Evolutionary conservation across 2,113 vertebrate genomes (phyloP).

Genomic region (Tragelaphus strepsiceros): DNA sequence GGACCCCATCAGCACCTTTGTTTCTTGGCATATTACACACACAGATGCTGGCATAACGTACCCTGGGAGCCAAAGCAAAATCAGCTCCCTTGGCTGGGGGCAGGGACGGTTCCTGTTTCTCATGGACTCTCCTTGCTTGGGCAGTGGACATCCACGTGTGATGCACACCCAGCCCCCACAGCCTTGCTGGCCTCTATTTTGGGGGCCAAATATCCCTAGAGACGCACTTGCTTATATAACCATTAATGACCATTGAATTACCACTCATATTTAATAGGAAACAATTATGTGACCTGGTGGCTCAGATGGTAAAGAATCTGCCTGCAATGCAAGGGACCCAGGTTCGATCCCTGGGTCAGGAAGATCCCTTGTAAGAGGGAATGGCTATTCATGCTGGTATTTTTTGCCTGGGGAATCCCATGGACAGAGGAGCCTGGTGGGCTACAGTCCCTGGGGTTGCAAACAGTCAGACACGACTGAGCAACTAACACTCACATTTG

Average conservation of each 20-base stretch:
- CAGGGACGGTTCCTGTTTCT: background rate
- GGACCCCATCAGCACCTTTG: background rate
- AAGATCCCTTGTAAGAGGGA: background rate
- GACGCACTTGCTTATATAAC: background rate
- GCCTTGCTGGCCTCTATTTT: background rate
- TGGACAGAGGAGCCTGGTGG: background rate
- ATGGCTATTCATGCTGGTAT: background rate
- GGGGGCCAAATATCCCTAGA: background rate
- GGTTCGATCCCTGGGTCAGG: background rate
- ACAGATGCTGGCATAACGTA: accelerated
- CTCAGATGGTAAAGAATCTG: background rate
- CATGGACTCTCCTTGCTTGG: background rate
- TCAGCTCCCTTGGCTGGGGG: background rate
- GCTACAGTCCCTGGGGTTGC: background rate
- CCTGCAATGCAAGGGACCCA: background rate
- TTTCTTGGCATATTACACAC: background rate
- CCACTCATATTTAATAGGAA: background rate
- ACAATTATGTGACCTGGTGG: background rate
- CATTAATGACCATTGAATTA: background rate
- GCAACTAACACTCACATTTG: background rate
- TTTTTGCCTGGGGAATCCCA: background rate
- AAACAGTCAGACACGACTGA: background rate
- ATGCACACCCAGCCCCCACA: background rate
- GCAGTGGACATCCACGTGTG: background rate
- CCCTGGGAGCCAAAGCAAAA: background rate